phyloP scores from a whole-genome alignment of 2,797 vertebrate genomes.

The Varecia variegata region DNA sequence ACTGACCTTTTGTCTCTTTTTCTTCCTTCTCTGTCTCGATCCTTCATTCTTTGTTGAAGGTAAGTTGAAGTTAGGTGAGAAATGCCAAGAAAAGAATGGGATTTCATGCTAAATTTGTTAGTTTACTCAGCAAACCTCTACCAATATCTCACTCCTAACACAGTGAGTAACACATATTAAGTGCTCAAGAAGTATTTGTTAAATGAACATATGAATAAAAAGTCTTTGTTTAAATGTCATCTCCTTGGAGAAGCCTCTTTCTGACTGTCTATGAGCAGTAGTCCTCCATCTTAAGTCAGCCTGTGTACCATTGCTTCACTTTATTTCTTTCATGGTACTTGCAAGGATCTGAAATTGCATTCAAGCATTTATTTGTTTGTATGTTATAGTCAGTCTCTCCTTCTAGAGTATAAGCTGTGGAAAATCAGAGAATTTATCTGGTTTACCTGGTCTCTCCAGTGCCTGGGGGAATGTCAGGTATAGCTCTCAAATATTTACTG shows the following conservation, averaged over 20 bases:
- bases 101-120: neutral
- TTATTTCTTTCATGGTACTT: neutral
- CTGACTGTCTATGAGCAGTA: neutral
- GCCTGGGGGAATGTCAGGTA: neutral
- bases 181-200: neutral
- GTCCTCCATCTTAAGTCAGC: neutral
- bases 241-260: neutral
- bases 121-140: neutral
- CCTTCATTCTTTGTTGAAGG: conserved; percentile 7
- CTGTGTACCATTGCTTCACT: neutral
- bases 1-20: neutral
- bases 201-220: neutral
- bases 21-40: neutral
- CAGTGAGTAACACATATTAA: neutral
- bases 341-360: neutral
- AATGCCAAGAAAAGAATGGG: neutral
- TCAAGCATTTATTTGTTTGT: neutral
- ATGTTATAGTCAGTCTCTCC: neutral
- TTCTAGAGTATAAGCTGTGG: neutral
- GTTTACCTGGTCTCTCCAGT: neutral
- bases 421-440: neutral
- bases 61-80: neutral
- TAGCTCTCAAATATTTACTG: neutral
- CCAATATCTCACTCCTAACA: neutral
- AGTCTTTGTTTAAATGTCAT: neutral